phyloP scores from a whole-genome alignment of 2,888 invertebrate species.

The Zonitis immaculata region DNA sequence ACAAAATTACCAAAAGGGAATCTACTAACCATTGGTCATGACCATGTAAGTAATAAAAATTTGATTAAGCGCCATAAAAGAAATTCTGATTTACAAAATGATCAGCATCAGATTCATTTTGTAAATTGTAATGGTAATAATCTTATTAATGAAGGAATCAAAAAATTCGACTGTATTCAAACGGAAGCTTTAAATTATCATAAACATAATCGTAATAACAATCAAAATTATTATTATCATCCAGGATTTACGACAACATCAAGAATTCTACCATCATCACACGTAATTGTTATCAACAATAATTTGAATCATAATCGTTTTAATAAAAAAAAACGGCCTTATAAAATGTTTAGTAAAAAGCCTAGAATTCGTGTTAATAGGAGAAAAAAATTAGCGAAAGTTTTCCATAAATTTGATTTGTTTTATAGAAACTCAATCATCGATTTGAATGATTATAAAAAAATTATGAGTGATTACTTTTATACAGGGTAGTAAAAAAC shows the following conservation, averaged over 20 bases:
- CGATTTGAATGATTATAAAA: no score
- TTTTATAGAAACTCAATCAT: conserved; percentile 9
- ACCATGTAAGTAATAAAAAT: neutral
- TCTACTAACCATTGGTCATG: no score
- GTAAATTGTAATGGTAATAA: conserved; percentile 24
- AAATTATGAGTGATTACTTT: no score
- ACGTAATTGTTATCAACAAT: conserved; percentile 35
- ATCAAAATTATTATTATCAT: neutral
- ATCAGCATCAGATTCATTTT: no score
- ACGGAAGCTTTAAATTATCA: no score
- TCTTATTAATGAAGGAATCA: conserved; percentile 8
- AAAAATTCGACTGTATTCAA: no score
- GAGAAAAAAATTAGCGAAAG: conserved; percentile 11
- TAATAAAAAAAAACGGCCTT: no score
- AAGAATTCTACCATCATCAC: conserved; percentile 9
- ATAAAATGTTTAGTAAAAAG: no score
- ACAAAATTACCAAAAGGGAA: neutral
- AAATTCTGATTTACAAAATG: no score
- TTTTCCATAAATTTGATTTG: conserved; percentile 7
- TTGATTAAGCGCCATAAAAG: neutral
- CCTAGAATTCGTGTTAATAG: no score
- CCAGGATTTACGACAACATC: neutral
- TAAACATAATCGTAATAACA: no score
- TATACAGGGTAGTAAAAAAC: neutral
- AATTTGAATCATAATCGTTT: no score